These are phyloP conservation scores for Heterodera carotae DNA, from an alignment of 1,140 invertebrate species.

Conservation along the genomic window DNA sequence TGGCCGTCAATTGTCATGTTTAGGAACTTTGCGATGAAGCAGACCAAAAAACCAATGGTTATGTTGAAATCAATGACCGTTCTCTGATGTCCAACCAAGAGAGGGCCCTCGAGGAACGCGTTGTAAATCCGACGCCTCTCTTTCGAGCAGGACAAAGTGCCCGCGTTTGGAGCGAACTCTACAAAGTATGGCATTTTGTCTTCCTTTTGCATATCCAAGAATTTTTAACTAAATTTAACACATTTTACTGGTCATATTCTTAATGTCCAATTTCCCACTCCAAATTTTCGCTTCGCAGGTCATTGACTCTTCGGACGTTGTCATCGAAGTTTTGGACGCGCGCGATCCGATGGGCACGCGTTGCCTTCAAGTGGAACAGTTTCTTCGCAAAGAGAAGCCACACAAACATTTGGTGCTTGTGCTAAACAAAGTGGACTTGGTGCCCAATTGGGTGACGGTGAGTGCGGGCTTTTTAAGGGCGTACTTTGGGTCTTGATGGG, in stretches of 20 bases:
- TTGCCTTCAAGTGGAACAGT: constrained; percentile 87
- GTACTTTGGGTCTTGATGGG: no score
- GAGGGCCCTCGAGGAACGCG: constrained; percentile 53
- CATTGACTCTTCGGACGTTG: constrained; percentile 95
- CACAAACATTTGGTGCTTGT: constrained; percentile 93
- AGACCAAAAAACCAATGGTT: constrained; percentile 73
- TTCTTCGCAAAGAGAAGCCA: constrained; percentile 82
- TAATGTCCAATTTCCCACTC: no score
- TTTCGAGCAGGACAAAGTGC: constrained; percentile 82
- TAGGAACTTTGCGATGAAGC: constrained; percentile 74
- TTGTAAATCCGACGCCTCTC: constrained; percentile 66
- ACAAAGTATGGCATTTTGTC: constrained; percentile 74
- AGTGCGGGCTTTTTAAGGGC: constrained; percentile 41
- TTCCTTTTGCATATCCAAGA: background rate
- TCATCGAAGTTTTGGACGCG: constrained; percentile 76
- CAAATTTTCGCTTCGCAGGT: constrained; percentile 71
- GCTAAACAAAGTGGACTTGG: constrained; percentile 87
- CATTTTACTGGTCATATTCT: constrained; percentile 17
- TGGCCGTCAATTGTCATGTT: no score
- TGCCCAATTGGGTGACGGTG: constrained; percentile 92
- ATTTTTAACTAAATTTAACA: background rate
- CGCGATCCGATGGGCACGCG: constrained; percentile 53
- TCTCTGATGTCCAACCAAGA: constrained; percentile 73
- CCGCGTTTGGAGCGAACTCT: constrained; percentile 98
- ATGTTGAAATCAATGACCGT: constrained; percentile 78